Evolutionary conservation across 2,113 vertebrate genomes (phyloP), one percentile per base, ranked within the genome.

Genomic region (Oxygymnocypris stewartii): DNA sequence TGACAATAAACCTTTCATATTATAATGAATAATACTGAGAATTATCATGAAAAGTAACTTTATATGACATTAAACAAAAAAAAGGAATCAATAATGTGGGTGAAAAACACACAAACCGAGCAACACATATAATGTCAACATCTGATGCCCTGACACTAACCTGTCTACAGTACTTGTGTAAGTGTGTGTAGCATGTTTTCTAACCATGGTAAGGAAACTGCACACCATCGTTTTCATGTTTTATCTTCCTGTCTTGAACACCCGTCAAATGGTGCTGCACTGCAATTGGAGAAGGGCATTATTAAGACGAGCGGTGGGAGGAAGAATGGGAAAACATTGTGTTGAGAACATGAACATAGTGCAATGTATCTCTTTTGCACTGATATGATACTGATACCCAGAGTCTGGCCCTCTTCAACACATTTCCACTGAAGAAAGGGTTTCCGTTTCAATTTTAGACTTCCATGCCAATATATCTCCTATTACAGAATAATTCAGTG

Each of bases 161-260:
- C 69, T 25, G 59, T 25, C 35, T 81, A 28, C 44, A 25, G n/a
- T 51, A 40, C 9, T 14, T 73, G 44, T 83, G 31, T 40, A 59
- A 44, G 35, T 83, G 84, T 59, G 78, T 84, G 75, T 47, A 54
- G 82, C 69, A 75, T 79, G 57, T 86, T 13, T 75, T 67, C 71
- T 90, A 83, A 90, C 85, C 87, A 85, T 95, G 94, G 91, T 95
- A 95, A 90, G 94, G 93, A 94, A 94, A 95, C 94, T 95, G 94
- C 93, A 94, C 93, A 90, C 94, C 94, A 93, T 95, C 94, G 79
- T 93, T 94, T 91, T 95, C 94, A 93, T 95, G 94, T 93, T 95
- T 95, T 92, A 95, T 95, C 94, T 95, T 95, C 94, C 94, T 94
- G 93, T 95, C 94, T 92, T 95, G 94, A 93, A 94, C 93, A 93